phyloP scores from a whole-genome alignment of 1,140 invertebrate species.

The Psilanteris sp. region DNA sequence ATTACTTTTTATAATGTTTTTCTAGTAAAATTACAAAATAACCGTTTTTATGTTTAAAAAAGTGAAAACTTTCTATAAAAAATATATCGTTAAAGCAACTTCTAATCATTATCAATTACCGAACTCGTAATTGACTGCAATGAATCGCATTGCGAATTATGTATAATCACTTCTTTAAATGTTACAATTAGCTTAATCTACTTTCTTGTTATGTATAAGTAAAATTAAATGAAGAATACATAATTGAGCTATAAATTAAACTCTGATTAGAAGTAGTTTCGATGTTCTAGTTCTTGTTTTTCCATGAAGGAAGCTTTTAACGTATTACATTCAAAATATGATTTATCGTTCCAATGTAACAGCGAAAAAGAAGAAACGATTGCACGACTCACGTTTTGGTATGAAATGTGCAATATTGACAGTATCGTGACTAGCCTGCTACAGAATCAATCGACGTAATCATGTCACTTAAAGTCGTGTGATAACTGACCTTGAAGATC shows the following conservation, averaged over 20 bases:
- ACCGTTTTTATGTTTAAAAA: too few relatives aligned
- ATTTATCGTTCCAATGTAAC: conserved; percentile 32
- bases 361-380: conserved; percentile 29
- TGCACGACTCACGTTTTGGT: conserved; percentile 33
- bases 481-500: conserved; percentile 40
- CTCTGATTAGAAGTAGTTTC: conserved; percentile 2
- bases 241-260: conserved; percentile 42
- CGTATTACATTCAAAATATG: conserved; percentile 33
- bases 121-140: background rate
- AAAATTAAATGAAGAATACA: conserved; percentile 18
- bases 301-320: conserved; percentile 4
- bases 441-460: conserved; percentile 30
- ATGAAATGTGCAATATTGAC: conserved; percentile 30
- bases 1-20: too few relatives aligned
- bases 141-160: conserved; percentile 19
- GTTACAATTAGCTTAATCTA: conserved; percentile 36
- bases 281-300: conserved; percentile 14
- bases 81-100: conserved; percentile 23
- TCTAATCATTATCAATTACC: conserved; percentile 9
- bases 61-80: too few relatives aligned
- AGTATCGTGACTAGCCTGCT: conserved; percentile 28
- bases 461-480: conserved; percentile 51
- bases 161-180: conserved; percentile 34
- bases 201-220: conserved; percentile 20
- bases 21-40: too few relatives aligned